Evolutionary conservation across 2,797 vertebrate genomes (phyloP).

Genomic region (Decapterus maruadsi): DNA sequence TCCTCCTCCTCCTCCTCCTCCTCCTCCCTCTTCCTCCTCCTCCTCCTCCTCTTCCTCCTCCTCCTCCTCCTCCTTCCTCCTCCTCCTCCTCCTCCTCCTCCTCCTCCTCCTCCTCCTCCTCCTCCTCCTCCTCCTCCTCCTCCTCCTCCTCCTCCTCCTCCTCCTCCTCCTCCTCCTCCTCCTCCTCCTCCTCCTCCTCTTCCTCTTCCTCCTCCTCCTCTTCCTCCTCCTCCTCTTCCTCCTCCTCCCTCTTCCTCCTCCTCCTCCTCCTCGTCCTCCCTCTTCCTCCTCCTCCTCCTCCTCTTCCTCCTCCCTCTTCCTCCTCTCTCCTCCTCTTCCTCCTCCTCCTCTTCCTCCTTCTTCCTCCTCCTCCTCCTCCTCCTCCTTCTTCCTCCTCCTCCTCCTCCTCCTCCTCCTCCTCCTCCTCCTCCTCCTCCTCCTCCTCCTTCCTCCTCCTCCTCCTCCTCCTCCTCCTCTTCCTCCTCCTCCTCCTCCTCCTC

Average conservation of each 20-base stretch:
- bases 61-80: too few relatives aligned
- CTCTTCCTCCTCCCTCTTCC: too few relatives aligned
- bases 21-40: conserved; percentile 8
- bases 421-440: neutral
- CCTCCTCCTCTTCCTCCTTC: conserved; percentile 1
- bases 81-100: neutral
- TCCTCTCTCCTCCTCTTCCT: too few relatives aligned
- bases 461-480: conserved; percentile 12
- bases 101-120: conserved; percentile 6
- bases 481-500: conserved; percentile 14
- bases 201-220: conserved; percentile 13
- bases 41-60: conserved; percentile 4
- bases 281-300: neutral
- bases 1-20: neutral
- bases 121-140: conserved; percentile 11
- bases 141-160: conserved; percentile 14
- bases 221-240: neutral
- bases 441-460: conserved; percentile 7
- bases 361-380: neutral
- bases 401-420: conserved; percentile 14
- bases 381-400: conserved; percentile 12
- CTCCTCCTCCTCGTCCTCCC: conserved; percentile 27
- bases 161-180: neutral
- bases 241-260: neutral
- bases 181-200: conserved; percentile 5